These are phyloP conservation scores for Pollimyrus isidori DNA, from an alignment of 2,113 vertebrate genomes.

Conservation along the genomic window DNA sequence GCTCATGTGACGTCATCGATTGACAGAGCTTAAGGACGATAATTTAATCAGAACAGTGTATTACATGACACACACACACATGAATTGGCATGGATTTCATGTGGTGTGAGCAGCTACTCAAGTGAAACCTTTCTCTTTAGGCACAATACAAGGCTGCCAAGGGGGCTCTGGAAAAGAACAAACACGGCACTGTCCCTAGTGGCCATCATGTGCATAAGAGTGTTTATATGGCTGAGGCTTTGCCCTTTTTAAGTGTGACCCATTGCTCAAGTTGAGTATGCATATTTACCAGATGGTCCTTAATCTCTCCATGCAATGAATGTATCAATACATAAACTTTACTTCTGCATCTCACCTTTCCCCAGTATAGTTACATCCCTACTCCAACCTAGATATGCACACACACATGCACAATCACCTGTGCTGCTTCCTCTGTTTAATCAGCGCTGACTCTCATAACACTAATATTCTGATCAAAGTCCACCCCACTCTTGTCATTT, in stretches of 20 bases:
- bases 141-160: not conserved
- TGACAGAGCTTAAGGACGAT: not conserved
- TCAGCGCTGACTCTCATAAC: not conserved
- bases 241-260: not conserved
- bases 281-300: not conserved
- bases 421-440: not conserved
- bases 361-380: not conserved
- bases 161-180: not conserved
- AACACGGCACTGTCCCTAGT: not conserved
- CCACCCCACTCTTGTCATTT: not conserved
- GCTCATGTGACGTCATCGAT: not conserved
- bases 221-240: not conserved
- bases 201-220: not conserved
- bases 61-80: not conserved
- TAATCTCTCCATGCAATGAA: not conserved
- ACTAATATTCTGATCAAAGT: conserved; percentile 1
- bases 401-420: not conserved
- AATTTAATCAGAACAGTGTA: not conserved
- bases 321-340: not conserved
- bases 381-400: not conserved
- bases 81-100: not conserved
- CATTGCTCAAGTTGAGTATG: not conserved
- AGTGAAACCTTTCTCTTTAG: not conserved
- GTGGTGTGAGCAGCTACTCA: not conserved
- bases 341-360: not conserved